Evolutionary conservation across 1,140 invertebrate species (phyloP).

Genomic region (Drosophila novamexicana): DNA sequence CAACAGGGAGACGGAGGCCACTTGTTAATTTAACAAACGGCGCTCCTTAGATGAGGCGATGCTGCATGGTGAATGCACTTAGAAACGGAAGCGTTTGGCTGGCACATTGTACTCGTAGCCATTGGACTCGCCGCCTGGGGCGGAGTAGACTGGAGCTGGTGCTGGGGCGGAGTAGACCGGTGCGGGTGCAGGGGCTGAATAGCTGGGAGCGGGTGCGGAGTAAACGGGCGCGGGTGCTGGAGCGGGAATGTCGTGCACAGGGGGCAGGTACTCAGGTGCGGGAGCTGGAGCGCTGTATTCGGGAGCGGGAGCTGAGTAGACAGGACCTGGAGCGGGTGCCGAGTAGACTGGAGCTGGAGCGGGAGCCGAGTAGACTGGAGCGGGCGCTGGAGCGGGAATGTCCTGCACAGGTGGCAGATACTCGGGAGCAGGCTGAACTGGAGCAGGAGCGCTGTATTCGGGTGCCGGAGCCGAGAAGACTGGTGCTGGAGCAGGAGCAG

Average conservation of each 20-base stretch:
- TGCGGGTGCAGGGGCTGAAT: constrained; percentile 26
- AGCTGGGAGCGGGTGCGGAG: constrained; percentile 31
- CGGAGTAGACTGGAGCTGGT: constrained; percentile 28
- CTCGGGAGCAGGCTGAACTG: constrained; percentile 43
- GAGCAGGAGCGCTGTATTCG: constrained; percentile 41
- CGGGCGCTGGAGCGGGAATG: constrained; percentile 47
- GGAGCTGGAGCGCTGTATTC: constrained; percentile 40
- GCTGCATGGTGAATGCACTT: constrained; percentile 31
- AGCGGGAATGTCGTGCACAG: constrained; percentile 22
- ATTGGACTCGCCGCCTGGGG: constrained; percentile 38
- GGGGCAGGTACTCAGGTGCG: constrained; percentile 32
- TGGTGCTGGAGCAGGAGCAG: constrained; percentile 35
- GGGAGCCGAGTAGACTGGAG: constrained; percentile 50
- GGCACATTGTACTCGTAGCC: constrained; percentile 78
- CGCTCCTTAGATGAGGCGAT: constrained; percentile 21
- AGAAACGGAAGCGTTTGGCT: constrained; percentile 79
- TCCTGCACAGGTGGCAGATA: constrained; percentile 62
- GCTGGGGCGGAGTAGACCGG: constrained; percentile 41
- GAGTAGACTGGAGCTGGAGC: constrained; percentile 63
- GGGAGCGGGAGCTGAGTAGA: constrained; percentile 53
- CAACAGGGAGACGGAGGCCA: constrained; percentile 51
- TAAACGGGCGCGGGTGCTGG: constrained; percentile 44
- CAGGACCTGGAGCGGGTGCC: constrained; percentile 50
- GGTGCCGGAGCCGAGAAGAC: constrained; percentile 37
- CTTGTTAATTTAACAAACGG: constrained; percentile 75